Conservation (phyloP, 2,797 vertebrate species). For the Spinus olivaceus region DNA sequence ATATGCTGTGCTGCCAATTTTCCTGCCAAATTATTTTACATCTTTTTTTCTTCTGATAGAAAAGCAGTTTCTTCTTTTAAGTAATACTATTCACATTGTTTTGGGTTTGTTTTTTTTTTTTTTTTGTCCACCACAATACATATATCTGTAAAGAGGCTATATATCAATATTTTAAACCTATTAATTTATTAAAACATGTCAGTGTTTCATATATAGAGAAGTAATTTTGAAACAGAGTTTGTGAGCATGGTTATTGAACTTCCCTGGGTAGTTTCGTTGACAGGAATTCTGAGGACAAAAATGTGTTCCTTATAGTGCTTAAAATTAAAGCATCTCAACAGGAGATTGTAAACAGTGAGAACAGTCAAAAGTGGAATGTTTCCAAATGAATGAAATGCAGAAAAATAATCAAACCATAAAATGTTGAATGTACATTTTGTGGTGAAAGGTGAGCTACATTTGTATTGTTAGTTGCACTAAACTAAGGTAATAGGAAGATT, state of each 20-base stretch:
- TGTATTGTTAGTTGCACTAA: neutral
- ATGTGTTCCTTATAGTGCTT: neutral
- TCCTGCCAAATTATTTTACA: neutral
- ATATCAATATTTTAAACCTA: neutral
- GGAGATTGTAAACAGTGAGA: neutral
- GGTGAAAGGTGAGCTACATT: neutral
- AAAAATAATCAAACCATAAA: neutral
- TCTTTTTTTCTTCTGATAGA: neutral
- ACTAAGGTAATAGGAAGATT: neutral
- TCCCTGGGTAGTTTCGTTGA: neutral
- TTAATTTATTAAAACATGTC: neutral
- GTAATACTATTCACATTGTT: neutral
- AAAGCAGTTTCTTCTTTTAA: neutral
- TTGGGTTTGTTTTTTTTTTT: fast-evolving
- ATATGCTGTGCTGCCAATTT: neutral
- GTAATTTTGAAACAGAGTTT: neutral
- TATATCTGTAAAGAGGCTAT: neutral
- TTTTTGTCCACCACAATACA: neutral
- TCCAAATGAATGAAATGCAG: neutral
- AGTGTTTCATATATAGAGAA: neutral
- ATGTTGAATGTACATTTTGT: neutral
- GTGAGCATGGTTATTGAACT: neutral
- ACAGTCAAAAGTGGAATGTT: neutral
- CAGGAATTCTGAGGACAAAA: neutral
- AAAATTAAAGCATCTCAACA: neutral